Evolutionary conservation across 1,140 invertebrate species (phyloP), one percentile per base, ranked within the genome.

Genomic region (Zophobas atratus): DNA sequence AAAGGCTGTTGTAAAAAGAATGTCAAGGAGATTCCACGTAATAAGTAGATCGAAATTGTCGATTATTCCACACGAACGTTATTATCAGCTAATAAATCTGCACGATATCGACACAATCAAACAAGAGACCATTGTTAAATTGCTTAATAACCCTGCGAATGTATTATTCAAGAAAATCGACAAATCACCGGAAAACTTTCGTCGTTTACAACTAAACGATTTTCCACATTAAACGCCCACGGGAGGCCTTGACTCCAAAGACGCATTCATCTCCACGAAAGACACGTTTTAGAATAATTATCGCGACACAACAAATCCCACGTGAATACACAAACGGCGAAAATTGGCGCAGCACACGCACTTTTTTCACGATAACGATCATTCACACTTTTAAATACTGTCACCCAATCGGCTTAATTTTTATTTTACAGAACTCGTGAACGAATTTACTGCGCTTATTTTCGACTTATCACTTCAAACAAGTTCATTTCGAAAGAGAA

Each of bases 51-150:
- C 6, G 36, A 38, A 67, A 67, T 67, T 63, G 35, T 43, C 39
- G 60, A 67, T 41, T 41, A 3, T 41, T 39, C n/a, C 39, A 32
- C 60, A 67, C 60, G 60, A 67, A 67, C 32, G 49, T 20, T 20
- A 51, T 51, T 51, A 51, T 51, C 49, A 51, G 20, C 4, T 51
- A 41, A 38, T 33, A 43, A 67, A 67, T 67, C 60, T 67, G 60
- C 60, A 43, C 60, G 39, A 67, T 46, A 67, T 67, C 38, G 3
- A 34, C 35, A 36, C 4, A 5, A 57, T 57, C 55, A 20, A 51
- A 51, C 49, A 51, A 51, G 2, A 2, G 2, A n/a, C 3, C 43
- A 46, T 51, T 5, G n/a, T 51, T 5, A 51, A 51, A 51, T 51
- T 51, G 49, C 49, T 2, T 51, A 51, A 51, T 51, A 20, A 51